These are phyloP conservation scores for Capitulum mitella DNA, from an alignment of 2,888 invertebrate species.

Conservation along the genomic window DNA sequence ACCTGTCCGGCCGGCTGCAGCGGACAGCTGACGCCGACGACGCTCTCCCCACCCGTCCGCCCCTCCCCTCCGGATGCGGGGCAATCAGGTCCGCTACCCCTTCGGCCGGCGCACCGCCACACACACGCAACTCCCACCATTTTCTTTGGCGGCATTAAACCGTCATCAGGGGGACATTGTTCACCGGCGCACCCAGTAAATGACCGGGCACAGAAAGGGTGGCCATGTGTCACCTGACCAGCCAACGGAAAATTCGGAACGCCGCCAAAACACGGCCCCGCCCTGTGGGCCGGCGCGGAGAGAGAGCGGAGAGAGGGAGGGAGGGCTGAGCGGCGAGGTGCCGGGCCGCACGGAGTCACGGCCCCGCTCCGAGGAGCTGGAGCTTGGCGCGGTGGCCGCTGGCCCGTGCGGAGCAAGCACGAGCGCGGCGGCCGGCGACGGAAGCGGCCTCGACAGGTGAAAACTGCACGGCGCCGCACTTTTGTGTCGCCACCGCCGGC, in stretches of 20 bases:
- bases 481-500: neutral
- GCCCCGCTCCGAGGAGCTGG: no score
- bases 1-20: no score
- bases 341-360: no score
- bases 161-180: slow-evolving; percentile 18
- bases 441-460: neutral
- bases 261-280: neutral
- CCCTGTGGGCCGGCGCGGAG: neutral
- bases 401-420: neutral
- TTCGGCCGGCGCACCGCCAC: neutral
- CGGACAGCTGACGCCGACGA: neutral
- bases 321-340: no score
- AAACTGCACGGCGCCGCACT: neutral
- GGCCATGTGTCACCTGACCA: neutral
- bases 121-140: neutral
- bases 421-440: neutral
- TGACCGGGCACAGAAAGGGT: neutral
- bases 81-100: neutral
- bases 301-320: no score
- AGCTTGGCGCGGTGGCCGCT: neutral
- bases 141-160: neutral
- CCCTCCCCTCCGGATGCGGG: neutral
- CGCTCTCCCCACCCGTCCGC: neutral
- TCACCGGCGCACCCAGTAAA: neutral
- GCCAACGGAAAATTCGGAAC: slow-evolving; percentile 5